Conservation (phyloP, 2,113 vertebrate genomes). For the Sinocyclocheilus anophthalmus region DNA sequence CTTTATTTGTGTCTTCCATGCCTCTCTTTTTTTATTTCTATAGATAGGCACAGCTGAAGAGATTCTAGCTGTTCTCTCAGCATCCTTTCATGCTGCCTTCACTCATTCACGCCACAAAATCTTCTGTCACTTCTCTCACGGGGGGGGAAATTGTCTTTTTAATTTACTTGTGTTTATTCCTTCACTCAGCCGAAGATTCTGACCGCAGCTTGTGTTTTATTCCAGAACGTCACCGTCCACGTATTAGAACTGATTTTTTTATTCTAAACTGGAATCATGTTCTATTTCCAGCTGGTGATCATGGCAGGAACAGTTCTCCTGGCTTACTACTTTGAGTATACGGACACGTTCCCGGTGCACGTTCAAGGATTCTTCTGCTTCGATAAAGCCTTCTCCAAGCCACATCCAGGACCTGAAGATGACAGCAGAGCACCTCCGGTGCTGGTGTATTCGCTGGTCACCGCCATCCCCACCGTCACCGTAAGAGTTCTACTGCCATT, state of each 20-base stretch:
- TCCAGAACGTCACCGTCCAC: conserved; percentile 53
- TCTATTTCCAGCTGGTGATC: conserved; percentile 88
- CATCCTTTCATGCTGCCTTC: conserved; percentile 10
- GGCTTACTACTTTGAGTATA: conserved; percentile 87
- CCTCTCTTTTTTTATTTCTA: conserved; percentile 35
- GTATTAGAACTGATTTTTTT: not conserved
- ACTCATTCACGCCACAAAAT: not conserved
- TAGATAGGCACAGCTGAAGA: not conserved
- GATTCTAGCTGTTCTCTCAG: conserved; percentile 12
- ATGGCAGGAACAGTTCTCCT: conserved; percentile 86
- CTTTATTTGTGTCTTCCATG: conserved; percentile 40
- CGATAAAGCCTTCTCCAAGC: conserved; percentile 82
- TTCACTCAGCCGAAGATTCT: conserved; percentile 27
- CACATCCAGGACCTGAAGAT: conserved; percentile 83
- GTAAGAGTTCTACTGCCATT: conserved; percentile 68
- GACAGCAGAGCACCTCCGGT: conserved; percentile 80
- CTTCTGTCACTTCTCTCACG: not conserved
- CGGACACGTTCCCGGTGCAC: conserved; percentile 84
- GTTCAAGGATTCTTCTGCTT: conserved; percentile 87
- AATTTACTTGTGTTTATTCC: not conserved
- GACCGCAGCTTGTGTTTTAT: conserved; percentile 54
- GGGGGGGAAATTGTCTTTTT: not conserved
- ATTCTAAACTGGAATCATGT: conserved; percentile 72
- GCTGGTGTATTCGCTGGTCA: conserved; percentile 81
- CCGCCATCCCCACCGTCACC: conserved; percentile 80